Conservation (phyloP, 2,113 vertebrate species). For the Melanerpes aurifrons region DNA sequence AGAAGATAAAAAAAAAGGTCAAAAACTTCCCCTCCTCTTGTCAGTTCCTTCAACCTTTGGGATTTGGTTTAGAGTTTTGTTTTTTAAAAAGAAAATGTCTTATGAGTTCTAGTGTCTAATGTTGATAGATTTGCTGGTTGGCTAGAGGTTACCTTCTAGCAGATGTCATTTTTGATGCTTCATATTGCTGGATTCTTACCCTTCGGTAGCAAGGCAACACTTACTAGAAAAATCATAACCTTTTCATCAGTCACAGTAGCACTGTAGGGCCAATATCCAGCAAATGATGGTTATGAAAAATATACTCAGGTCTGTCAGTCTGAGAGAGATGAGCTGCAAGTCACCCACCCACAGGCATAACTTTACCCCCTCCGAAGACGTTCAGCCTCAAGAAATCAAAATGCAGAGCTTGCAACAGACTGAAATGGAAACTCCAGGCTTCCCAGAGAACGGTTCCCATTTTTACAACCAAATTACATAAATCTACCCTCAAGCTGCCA, state of each 20-base stretch:
- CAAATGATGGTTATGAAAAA: conserved; percentile 11
- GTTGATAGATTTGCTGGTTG: conserved; percentile 51
- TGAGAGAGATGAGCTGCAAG: not conserved
- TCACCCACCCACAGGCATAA: conserved; percentile 19
- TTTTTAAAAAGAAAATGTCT: not conserved
- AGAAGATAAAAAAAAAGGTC: not conserved
- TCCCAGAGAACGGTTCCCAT: not conserved
- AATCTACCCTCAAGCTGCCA: conserved; percentile 13
- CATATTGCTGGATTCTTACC: not conserved
- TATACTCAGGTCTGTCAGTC: conserved; percentile 19
- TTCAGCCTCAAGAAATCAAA: conserved; percentile 8
- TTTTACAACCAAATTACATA: conserved; percentile 18
- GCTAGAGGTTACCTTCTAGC: conserved; percentile 27
- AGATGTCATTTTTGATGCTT: conserved; percentile 10
- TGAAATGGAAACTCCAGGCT: conserved; percentile 14
- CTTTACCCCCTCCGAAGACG: conserved; percentile 1
- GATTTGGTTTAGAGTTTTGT: not conserved
- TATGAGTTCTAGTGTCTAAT: not conserved
- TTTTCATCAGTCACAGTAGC: conserved; percentile 2
- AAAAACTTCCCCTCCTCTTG: not conserved
- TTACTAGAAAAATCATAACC: conserved; percentile 20
- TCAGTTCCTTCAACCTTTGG: not conserved
- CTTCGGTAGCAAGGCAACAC: conserved; percentile 7
- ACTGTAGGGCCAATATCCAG: not conserved
- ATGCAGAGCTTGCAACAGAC: not conserved